These are phyloP conservation scores for Loripinus fragilis DNA, from an alignment of 2,888 invertebrate species.

Conservation along the genomic window DNA sequence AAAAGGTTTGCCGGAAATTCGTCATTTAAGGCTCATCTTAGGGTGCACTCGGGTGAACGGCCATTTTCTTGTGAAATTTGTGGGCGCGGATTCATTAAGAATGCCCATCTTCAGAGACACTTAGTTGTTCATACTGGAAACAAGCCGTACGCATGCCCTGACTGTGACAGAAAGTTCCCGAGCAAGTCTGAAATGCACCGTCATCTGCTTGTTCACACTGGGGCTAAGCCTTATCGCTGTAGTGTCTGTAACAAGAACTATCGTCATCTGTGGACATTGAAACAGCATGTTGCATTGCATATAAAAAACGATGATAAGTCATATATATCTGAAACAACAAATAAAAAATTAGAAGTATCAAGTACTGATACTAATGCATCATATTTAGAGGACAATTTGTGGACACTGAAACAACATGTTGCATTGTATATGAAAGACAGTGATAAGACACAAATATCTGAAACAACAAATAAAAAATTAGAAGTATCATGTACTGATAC, in stretches of 20 bases:
- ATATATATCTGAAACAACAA: too few relatives aligned
- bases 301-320: too few relatives aligned
- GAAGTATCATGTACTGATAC: too few relatives aligned
- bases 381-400: too few relatives aligned
- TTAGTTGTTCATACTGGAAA: neutral
- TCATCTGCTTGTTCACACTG: neutral
- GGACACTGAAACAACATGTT: too few relatives aligned
- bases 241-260: neutral
- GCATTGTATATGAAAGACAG: too few relatives aligned
- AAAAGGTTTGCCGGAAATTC: neutral
- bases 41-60: neutral
- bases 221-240: neutral
- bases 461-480: too few relatives aligned
- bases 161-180: neutral
- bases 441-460: too few relatives aligned
- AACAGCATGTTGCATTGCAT: too few relatives aligned
- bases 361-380: too few relatives aligned
- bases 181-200: neutral
- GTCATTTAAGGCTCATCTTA: neutral
- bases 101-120: neutral
- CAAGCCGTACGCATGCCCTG: neutral
- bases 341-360: too few relatives aligned
- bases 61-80: constrained; percentile 9
- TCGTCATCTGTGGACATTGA: neutral
- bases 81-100: neutral